phyloP scores from a whole-genome alignment of 2,113 vertebrate species.

The Prunella himalayana region DNA sequence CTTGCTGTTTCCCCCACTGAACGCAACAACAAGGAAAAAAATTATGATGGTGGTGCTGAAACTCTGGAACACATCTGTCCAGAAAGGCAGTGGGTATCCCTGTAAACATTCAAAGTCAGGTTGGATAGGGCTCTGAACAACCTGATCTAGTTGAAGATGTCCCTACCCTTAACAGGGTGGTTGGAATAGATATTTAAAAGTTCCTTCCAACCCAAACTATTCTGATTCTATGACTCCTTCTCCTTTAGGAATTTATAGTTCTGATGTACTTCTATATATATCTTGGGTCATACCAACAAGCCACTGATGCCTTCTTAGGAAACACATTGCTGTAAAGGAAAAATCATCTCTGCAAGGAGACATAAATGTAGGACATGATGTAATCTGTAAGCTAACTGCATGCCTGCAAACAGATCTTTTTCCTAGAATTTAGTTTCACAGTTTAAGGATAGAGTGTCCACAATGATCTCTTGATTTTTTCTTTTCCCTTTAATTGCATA shows the following conservation, averaged over 20 bases:
- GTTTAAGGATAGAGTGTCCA: neutral
- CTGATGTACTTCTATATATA: neutral
- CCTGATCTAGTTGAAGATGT: neutral
- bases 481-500: neutral
- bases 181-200: neutral
- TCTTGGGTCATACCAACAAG: neutral
- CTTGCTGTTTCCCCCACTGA: neutral
- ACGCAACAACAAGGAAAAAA: accelerated
- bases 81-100: neutral
- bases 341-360: neutral
- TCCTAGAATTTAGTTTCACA: neutral
- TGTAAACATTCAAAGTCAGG: neutral
- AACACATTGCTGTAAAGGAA: neutral
- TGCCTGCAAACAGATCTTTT: neutral
- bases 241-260: neutral
- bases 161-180: neutral
- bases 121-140: neutral
- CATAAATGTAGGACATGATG: neutral
- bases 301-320: neutral
- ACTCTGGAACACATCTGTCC: neutral
- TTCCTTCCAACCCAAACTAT: neutral
- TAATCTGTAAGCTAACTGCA: neutral
- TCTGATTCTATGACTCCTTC: neutral
- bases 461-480: neutral
- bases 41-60: too few relatives aligned